A percentile compares a stretch with the other conserved stretches of the same genome.
phyloP scores from a whole-genome alignment of 2,888 invertebrate genomes.

The Carabus problematicus region DNA sequence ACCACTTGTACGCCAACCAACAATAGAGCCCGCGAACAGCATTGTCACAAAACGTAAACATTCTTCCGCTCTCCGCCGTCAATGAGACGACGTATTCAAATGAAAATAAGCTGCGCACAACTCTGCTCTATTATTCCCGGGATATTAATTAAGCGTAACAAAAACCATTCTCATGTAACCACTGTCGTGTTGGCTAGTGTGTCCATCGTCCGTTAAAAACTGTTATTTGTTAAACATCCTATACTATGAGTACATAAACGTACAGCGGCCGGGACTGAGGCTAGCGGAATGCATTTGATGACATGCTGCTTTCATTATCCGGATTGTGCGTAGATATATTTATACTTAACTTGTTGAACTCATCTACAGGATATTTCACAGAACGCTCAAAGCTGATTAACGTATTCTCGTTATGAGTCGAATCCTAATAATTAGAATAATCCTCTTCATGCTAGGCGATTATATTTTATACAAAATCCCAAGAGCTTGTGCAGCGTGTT shows the following conservation, averaged over 20 bases:
- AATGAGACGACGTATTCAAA: conserved; percentile 29
- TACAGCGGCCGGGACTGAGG: not conserved
- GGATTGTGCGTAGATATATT: too few relatives aligned
- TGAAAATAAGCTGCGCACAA: conserved; percentile 24
- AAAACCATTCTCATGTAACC: conserved; percentile 21
- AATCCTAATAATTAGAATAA: too few relatives aligned
- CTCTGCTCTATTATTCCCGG: conserved; percentile 20
- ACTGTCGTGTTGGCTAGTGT: not conserved
- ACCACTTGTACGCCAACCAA: not conserved
- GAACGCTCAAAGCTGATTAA: too few relatives aligned
- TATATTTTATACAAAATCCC: too few relatives aligned
- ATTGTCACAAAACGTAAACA: conserved; percentile 23
- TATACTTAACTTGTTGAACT: too few relatives aligned
- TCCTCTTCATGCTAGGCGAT: too few relatives aligned
- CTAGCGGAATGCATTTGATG: too few relatives aligned
- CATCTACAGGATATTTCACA: too few relatives aligned
- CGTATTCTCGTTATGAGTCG: too few relatives aligned
- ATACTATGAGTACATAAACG: not conserved
- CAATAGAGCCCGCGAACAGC: conserved; percentile 2
- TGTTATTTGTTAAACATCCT: conserved; percentile 30
- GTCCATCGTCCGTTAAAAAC: conserved; percentile 28
- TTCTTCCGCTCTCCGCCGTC: conserved; percentile 20
- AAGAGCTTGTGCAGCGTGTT: too few relatives aligned
- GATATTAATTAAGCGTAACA: conserved; percentile 36
- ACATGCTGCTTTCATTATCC: too few relatives aligned